phyloP scores from a whole-genome alignment of 64 coral and sea anemone species.

The Porites australiensis region DNA sequence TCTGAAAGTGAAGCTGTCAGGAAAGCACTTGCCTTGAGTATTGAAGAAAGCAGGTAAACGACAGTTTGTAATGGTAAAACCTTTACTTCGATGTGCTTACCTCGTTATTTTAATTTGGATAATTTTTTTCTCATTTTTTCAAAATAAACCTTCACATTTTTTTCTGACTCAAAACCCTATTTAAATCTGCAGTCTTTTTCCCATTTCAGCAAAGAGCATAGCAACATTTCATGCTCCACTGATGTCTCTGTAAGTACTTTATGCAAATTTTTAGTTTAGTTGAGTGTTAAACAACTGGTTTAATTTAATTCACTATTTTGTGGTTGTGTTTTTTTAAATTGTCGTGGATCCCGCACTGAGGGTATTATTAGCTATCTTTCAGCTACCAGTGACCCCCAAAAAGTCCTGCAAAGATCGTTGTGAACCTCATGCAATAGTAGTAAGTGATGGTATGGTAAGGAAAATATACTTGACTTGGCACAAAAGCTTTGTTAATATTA shows the following conservation, averaged over 20 bases:
- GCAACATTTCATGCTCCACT: neutral
- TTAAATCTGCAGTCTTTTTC: neutral
- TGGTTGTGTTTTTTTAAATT: neutral
- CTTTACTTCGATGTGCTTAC: neutral
- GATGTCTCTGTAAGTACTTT: neutral
- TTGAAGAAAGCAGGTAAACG: constrained; percentile 7
- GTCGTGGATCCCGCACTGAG: neutral
- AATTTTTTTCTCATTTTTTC: neutral
- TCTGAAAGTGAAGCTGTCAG: constrained; percentile 14
- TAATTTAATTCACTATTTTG: constrained; percentile 6
- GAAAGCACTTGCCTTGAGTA: constrained; percentile 7
- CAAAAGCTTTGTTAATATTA: constrained; percentile 6
- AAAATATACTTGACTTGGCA: neutral
- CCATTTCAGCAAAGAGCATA: neutral
- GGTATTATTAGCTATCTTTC: neutral
- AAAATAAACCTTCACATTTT: neutral
- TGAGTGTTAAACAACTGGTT: neutral
- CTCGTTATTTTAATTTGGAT: neutral
- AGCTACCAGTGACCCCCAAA: neutral
- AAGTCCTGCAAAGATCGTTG: constrained; percentile 1
- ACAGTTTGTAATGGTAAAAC: neutral
- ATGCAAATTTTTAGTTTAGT: neutral
- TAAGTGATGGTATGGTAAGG: constrained; percentile 11
- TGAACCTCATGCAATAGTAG: constrained; percentile 3
- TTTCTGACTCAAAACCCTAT: neutral